Percentiles rank a stretch among this genome's conserved stretches.
Evolutionary conservation across 2,113 vertebrate species (phyloP).

Genomic region (Pycnonotus jocosus): DNA sequence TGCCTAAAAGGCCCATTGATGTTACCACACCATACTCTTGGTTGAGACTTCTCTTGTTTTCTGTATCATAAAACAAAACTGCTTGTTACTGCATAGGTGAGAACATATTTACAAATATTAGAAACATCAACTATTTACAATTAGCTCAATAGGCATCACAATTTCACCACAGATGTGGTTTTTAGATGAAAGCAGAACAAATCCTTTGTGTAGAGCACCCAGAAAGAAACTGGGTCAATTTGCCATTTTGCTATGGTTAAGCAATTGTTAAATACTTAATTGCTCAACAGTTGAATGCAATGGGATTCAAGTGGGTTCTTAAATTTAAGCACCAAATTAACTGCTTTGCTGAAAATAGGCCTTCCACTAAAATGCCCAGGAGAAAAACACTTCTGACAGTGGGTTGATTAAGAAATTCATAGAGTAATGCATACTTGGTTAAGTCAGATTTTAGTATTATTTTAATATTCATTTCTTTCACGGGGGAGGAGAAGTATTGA

Average conservation of each 20-base stretch:
- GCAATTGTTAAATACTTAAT: conserved; percentile 14
- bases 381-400: not conserved
- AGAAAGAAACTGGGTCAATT: not conserved
- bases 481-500: not conserved
- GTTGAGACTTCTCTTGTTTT: not conserved
- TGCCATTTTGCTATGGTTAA: not conserved
- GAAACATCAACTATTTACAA: not conserved
- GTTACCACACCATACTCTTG: not conserved
- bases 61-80: not conserved
- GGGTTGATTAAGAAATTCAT: not conserved
- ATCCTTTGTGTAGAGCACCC: not conserved
- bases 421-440: not conserved
- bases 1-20: not conserved
- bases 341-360: not conserved
- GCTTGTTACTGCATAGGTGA: not conserved
- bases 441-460: not conserved
- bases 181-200: not conserved
- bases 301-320: conserved; percentile 5
- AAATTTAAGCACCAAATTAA: conserved; percentile 33
- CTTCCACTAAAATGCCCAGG: not conserved
- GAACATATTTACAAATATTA: not conserved
- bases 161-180: not conserved
- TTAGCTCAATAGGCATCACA: not conserved
- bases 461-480: not conserved
- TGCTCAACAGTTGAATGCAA: not conserved